Percentiles rank a stretch among this genome's conserved stretches.
These are phyloP conservation scores for Lysiphlebus fabarum DNA, from an alignment of 1,140 invertebrate species.

Conservation along the genomic window DNA sequence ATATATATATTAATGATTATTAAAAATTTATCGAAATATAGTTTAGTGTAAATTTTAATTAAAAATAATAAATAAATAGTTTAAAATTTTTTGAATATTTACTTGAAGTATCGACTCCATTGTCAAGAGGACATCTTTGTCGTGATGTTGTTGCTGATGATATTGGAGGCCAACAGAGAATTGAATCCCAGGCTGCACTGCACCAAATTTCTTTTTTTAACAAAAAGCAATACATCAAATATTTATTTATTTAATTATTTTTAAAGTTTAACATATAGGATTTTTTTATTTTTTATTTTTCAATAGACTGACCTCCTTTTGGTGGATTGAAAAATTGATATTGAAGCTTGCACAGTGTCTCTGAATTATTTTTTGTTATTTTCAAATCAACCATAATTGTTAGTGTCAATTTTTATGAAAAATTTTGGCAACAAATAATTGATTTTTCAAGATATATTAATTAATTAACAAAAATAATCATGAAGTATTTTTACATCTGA, in stretches of 20 bases:
- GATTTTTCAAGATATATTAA: no score
- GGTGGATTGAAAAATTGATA: slow-evolving; percentile 38
- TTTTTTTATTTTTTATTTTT: background rate
- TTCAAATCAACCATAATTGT: slow-evolving; percentile 36
- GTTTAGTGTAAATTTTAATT: no score
- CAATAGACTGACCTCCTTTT: slow-evolving; percentile 35
- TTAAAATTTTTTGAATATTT: slow-evolving; percentile 47
- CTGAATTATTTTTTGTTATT: slow-evolving; percentile 31
- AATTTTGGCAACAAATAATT: background rate
- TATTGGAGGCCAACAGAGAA: slow-evolving; percentile 76
- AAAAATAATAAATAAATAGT: background rate
- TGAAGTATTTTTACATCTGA: no score
- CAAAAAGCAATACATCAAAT: slow-evolving; percentile 2
- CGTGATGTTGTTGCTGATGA: slow-evolving; percentile 59
- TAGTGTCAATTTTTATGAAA: slow-evolving; percentile 2
- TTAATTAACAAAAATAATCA: no score
- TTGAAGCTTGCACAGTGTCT: slow-evolving; percentile 35
- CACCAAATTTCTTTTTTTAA: slow-evolving; percentile 60
- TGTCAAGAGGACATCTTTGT: slow-evolving; percentile 67
- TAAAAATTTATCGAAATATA: no score
- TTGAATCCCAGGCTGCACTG: slow-evolving; percentile 67
- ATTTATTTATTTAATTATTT: slow-evolving; percentile 2
- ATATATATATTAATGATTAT: no score
- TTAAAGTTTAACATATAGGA: slow-evolving; percentile 2
- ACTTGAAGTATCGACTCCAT: slow-evolving; percentile 72